A percentile compares a stretch with the other conserved stretches of the same genome.
phyloP scores from a whole-genome alignment of 2,888 invertebrate species.

The Formica aserva region DNA sequence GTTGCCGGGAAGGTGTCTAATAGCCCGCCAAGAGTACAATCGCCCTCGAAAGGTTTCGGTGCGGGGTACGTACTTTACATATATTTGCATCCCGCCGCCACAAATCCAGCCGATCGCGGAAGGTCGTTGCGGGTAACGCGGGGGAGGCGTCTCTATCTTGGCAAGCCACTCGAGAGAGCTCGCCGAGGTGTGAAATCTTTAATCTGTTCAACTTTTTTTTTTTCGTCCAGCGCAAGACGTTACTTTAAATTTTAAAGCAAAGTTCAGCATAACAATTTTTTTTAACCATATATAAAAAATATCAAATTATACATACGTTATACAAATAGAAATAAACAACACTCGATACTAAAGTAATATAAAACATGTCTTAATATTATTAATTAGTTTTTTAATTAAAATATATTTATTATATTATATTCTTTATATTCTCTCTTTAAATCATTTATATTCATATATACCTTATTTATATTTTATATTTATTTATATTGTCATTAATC shows the following conservation, averaged over 20 bases:
- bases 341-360: conserved; percentile 5
- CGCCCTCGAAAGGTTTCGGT: conserved; percentile 72
- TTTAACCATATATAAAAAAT: background rate
- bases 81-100: conserved; percentile 82
- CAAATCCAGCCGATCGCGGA: conserved; percentile 75
- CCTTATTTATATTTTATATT: background rate
- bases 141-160: conserved; percentile 75
- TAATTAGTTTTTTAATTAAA: background rate
- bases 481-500: background rate
- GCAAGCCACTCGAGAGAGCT: conserved; percentile 52
- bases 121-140: conserved; percentile 69
- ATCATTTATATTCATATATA: background rate
- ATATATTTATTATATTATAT: background rate
- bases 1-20: conserved; percentile 84
- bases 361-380: background rate
- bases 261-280: conserved; percentile 1
- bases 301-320: background rate
- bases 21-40: conserved; percentile 84
- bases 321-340: background rate
- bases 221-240: conserved; percentile 4
- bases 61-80: conserved; percentile 81
- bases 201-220: conserved; percentile 34
- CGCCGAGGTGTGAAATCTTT: conserved; percentile 50
- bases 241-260: background rate
- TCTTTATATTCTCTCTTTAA: background rate